Percentiles rank a stretch among this genome's conserved stretches.
Evolutionary conservation across 1,140 invertebrate species (phyloP).

Genomic region (Euura saliciscinereae): DNA sequence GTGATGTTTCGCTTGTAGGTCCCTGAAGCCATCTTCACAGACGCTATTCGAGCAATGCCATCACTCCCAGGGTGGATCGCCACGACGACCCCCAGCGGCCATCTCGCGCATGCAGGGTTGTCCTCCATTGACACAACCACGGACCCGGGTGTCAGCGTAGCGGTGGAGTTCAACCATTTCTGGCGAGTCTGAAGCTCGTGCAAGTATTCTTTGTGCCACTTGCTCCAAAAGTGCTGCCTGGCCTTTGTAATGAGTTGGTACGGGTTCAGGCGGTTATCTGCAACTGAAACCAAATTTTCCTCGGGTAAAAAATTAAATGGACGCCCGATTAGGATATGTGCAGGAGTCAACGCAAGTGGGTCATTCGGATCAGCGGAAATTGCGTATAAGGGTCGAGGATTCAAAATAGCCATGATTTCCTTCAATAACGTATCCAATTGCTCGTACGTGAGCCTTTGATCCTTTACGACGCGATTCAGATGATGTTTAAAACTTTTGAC

Average conservation of each 20-base stretch:
- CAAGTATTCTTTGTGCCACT: constrained; percentile 37
- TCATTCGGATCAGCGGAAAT: neutral
- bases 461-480: too few species aligned
- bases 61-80: constrained; percentile 27
- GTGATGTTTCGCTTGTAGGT: constrained; percentile 4
- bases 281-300: neutral
- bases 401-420: too few species aligned
- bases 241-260: constrained; percentile 27
- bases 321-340: neutral
- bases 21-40: constrained; percentile 8
- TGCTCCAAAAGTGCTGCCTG: constrained; percentile 38
- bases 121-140: constrained; percentile 20
- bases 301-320: neutral
- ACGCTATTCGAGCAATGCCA: constrained; percentile 24
- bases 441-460: too few species aligned
- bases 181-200: neutral
- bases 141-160: neutral
- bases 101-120: constrained; percentile 21
- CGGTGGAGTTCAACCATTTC: constrained; percentile 14
- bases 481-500: too few species aligned
- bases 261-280: constrained; percentile 9
- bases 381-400: too few species aligned
- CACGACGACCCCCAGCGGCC: constrained; percentile 27
- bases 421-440: too few species aligned
- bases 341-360: neutral